Evolutionary conservation across 2,888 invertebrate genomes (phyloP), one percentile per base, ranked within the genome.

Genomic region (Himalopsyche kuldschensis): DNA sequence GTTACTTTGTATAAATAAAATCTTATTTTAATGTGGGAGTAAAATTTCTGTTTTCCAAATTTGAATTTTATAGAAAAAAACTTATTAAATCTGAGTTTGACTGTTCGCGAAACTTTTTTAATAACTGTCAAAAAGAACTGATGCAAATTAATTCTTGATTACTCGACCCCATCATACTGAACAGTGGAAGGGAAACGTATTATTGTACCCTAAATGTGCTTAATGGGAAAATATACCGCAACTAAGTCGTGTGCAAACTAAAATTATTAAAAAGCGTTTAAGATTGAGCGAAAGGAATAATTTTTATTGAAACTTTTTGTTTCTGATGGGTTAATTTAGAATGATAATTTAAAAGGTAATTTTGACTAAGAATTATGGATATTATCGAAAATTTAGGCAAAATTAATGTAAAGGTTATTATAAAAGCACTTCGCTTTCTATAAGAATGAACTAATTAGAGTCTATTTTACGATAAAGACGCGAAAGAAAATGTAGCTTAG

Each of bases 81-180:
- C 35, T 41, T 41, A 11, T 11, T 5, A 63, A 63, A 63, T 63
- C 27, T 20, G 63, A 63, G 11, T 63, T 27, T 24, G 24, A 63
- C 63, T 3, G 5, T 31, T 30, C 4, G 32, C 11, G 6, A 41
- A 78, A 78, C 46, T 78, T 78, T 78, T 78, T 78, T 47, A 46
- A 78, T 78, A 78, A 78, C 27, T 78, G 78, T 78, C 78, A 47
- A 30, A 78, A 78, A 78, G 27, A 47, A 24, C 78, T 46, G 78
- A 46, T 46, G 78, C 46, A 76, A 41, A 76, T 76, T 11, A 76
- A 20, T 30, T 69, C 11, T 69, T 69, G 69, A 69, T 69, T 10
- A 27, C 55, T 69, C 27, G 20, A 30, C 69, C 30, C 27, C 69
- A 69, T 55, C 24, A 55, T 55, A 55, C 6, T 55, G 3, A 55